Base-by-base conservation (phyloP, 2,888 invertebrate genomes). In the Leucania comma region DNA sequence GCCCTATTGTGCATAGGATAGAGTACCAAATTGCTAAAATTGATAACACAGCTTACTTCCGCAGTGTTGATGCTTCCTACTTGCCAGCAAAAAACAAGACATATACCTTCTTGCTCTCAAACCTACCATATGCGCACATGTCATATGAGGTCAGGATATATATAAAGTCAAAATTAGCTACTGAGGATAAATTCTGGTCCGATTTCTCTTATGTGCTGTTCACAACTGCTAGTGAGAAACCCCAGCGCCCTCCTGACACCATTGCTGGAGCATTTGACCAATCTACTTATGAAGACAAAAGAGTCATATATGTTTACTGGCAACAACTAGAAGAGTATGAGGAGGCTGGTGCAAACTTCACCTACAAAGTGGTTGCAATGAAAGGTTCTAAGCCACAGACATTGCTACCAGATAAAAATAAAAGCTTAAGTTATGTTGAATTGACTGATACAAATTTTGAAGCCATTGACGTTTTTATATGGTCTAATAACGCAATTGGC, bases 301-400 rank as follows among this genome's bases (percentile, higher is more conserved):
- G 97, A 78, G 96, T 97, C 66, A 94, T 98, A 54, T 97, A 97
- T 89, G 93, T 98, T 29, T 98, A 98, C 90, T 98, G 98, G 98
- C 97, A 98, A 88, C 96, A 97, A 79, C 96, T 98, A 63, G 96
- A 97, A 26, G 96, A 96, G 57, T 96, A 96, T 88, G 96, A 97
- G 82, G 96, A 97, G 85, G 98, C 98, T 87, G 98, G 98, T 26
- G 96, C 97, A 9, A 96, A 97, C 87, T 98, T 98, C 87, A 96
- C 95, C 3, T 98, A 98, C 88, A 94, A 96, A 80, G 96, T 98
- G n/a, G 91, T 94, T 48, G 87, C 92, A 24, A 86, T 87, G 35
- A 90, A 92, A 78, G 88, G 89, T 14, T 88, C 90, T 51, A 96
- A 93, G 26, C 81, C 91, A 3, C 90, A 90, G 72, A 90, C 93